Evolutionary conservation across 2,113 vertebrate species (phyloP).

Genomic region (Phoxinus phoxinus): DNA sequence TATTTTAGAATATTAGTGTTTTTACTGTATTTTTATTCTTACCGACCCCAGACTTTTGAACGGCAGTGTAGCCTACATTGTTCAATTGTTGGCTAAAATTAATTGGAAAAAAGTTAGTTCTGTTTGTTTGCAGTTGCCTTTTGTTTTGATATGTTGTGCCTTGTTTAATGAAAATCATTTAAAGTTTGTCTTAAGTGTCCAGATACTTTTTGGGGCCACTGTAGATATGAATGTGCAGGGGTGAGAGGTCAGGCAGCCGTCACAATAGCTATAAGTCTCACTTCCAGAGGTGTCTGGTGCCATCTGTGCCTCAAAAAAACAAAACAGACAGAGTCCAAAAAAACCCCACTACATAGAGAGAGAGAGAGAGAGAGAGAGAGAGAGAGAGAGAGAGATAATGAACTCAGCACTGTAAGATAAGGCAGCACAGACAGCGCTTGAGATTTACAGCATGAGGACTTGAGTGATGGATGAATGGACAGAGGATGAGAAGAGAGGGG

Average conservation of each 20-base stretch:
- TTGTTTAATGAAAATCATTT: not conserved
- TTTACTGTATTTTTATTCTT: too few relatives aligned
- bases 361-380: constrained; percentile 38
- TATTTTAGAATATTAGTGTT: not conserved
- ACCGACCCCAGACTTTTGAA: not conserved
- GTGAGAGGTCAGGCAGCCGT: not conserved
- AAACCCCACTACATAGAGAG: not conserved
- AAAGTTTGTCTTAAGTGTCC: not conserved
- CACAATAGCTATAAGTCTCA: constrained; percentile 12
- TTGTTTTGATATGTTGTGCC: not conserved
- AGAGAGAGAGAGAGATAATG: constrained; percentile 52
- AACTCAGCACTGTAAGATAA: constrained; percentile 51
- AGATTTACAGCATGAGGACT: constrained; percentile 45
- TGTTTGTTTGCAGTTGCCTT: not conserved
- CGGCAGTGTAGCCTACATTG: not conserved
- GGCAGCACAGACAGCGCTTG: constrained; percentile 26
- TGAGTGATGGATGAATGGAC: constrained; percentile 48
- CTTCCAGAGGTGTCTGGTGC: constrained; percentile 19
- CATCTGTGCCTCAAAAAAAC: not conserved
- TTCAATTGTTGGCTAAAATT: not conserved
- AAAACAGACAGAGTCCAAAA: not conserved
- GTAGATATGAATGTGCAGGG: not conserved
- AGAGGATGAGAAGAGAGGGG: constrained; percentile 16
- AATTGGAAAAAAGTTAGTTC: not conserved
- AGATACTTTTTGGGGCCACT: not conserved